Evolutionary conservation across 2,797 vertebrate species (phyloP).

Genomic region (Lithobates sylvaticus): DNA sequence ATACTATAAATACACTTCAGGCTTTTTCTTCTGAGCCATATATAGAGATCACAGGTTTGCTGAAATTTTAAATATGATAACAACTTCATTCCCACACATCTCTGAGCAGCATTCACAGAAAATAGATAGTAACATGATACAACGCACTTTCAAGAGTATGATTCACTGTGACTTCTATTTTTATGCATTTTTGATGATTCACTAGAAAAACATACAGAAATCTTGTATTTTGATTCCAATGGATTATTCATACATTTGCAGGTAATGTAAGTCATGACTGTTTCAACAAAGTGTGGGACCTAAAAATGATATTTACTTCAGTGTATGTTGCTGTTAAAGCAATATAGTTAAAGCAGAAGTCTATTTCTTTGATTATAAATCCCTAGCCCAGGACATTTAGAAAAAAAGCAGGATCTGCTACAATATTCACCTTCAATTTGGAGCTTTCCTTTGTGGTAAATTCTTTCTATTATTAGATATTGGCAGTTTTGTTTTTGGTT

Average conservation of each 20-base stretch:
- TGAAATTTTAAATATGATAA: background rate
- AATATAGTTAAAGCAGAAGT: too few species aligned
- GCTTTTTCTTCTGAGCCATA: background rate
- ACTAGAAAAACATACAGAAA: background rate
- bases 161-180: constrained; percentile 33
- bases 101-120: background rate
- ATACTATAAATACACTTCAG: background rate
- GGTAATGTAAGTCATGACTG: background rate
- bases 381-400: too few species aligned
- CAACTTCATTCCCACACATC: background rate
- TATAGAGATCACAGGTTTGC: background rate
- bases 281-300: background rate
- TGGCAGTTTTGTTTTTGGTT: too few species aligned
- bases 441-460: too few species aligned
- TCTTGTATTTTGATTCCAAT: background rate
- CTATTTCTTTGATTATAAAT: too few species aligned
- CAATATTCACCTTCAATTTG: too few species aligned
- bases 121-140: background rate
- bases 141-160: constrained; percentile 13
- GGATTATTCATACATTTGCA: background rate
- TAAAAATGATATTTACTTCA: too few species aligned
- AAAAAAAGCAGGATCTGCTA: too few species aligned
- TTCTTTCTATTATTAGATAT: too few species aligned
- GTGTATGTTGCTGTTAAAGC: too few species aligned
- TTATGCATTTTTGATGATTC: constrained; percentile 24